Evolutionary conservation across 2,797 vertebrate species (phyloP).

Genomic region (Alfaro cultratus): DNA sequence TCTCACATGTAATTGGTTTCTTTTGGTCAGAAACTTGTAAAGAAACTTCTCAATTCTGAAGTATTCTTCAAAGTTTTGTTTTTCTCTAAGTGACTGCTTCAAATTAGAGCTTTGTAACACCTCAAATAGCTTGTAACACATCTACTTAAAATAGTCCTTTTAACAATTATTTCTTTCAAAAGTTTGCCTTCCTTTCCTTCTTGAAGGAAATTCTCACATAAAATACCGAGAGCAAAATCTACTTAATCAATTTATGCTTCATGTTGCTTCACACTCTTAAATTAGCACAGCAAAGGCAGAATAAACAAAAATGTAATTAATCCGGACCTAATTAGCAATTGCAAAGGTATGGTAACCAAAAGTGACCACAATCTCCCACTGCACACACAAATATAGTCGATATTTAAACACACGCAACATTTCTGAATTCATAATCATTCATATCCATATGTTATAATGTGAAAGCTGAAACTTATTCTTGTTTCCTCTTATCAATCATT

Average conservation of each 20-base stretch:
- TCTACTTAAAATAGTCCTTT: neutral
- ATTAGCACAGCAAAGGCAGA: neutral
- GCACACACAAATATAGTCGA: constrained; percentile 2
- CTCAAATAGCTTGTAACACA: neutral
- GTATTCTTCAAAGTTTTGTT: neutral
- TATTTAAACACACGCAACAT: constrained; percentile 26
- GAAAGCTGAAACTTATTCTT: constrained; percentile 64
- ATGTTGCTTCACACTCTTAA: neutral
- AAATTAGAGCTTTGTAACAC: neutral
- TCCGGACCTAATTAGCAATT: constrained; percentile 23
- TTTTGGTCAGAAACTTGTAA: neutral
- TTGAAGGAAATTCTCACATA: neutral
- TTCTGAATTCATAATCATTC: constrained; percentile 24
- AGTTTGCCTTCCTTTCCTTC: neutral
- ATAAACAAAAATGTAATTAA: constrained; percentile 3
- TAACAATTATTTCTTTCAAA: neutral
- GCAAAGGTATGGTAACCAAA: constrained; percentile 15
- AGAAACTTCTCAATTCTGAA: neutral
- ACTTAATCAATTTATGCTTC: neutral
- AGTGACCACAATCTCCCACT: constrained; percentile 3
- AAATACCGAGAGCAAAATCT: neutral
- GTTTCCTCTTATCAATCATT: constrained; percentile 55
- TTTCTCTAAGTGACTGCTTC: neutral
- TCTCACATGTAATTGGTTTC: neutral
- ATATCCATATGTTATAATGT: constrained; percentile 44